phyloP scores from a whole-genome alignment of 2,113 vertebrate species.

The Forbesichthys agassizii region DNA sequence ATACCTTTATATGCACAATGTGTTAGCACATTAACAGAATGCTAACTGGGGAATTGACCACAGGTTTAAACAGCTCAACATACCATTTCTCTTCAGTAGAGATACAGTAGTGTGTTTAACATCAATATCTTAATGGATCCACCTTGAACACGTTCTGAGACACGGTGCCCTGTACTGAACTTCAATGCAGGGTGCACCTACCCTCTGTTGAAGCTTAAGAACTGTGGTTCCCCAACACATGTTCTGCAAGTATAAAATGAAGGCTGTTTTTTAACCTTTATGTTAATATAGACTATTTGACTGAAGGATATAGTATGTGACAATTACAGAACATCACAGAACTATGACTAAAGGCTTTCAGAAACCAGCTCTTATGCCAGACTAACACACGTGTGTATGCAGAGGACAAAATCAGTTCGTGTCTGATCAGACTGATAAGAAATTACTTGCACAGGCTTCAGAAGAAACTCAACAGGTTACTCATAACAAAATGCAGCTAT shows the following conservation, averaged over 20 bases:
- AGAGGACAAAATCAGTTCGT: slow-evolving; percentile 39
- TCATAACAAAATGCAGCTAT: slow-evolving; percentile 37
- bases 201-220: slow-evolving; percentile 2
- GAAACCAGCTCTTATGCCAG: slow-evolving; percentile 31
- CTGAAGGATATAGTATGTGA: neutral
- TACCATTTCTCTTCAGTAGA: slow-evolving; percentile 24
- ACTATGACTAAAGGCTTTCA: slow-evolving; percentile 26
- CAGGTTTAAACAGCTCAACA: slow-evolving; percentile 6
- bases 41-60: slow-evolving; percentile 20
- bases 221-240: slow-evolving; percentile 43
- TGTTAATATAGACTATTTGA: neutral
- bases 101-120: slow-evolving; percentile 43
- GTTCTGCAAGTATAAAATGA: slow-evolving; percentile 7
- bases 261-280: neutral
- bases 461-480: slow-evolving; percentile 31
- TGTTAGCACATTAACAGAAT: neutral
- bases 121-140: slow-evolving; percentile 27
- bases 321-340: too few species aligned
- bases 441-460: neutral
- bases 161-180: slow-evolving; percentile 22
- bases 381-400: slow-evolving; percentile 48
- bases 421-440: slow-evolving; percentile 25
- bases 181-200: slow-evolving; percentile 24
- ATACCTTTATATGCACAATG: neutral
- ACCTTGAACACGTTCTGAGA: slow-evolving; percentile 25